Conservation (phyloP, 2,888 invertebrate genomes). For the Dolichomitus sp. region DNA sequence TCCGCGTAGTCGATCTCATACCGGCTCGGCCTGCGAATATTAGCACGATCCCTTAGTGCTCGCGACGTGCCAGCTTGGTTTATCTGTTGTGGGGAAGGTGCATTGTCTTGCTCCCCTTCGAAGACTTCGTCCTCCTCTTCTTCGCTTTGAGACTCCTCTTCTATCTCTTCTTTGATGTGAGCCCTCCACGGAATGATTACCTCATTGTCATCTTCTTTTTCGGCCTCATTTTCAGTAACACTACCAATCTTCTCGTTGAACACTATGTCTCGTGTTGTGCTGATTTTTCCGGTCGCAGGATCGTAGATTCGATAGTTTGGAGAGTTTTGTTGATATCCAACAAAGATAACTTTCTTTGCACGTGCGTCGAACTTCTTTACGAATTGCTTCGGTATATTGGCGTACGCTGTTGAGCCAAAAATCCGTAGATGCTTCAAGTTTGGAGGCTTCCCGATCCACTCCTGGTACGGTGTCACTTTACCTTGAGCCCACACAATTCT, state of each 20-base stretch:
- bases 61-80: too few species aligned
- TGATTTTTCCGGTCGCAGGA: slow-evolving; percentile 1
- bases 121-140: too few species aligned
- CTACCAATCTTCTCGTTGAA: slow-evolving; percentile 11
- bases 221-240: too few species aligned
- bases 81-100: too few species aligned
- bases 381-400: slow-evolving; percentile 60
- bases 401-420: slow-evolving; percentile 64
- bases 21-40: slow-evolving; percentile 4
- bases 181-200: too few species aligned
- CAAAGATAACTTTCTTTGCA: slow-evolving; percentile 65
- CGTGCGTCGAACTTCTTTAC: slow-evolving; percentile 14
- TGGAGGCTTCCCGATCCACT: slow-evolving; percentile 68
- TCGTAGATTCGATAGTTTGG: slow-evolving; percentile 51
- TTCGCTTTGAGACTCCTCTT: too few species aligned
- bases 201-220: too few species aligned
- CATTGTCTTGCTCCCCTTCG: too few species aligned
- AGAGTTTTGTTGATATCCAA: slow-evolving; percentile 46
- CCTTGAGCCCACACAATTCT: too few species aligned
- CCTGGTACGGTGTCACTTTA: slow-evolving; percentile 67
- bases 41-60: too few species aligned
- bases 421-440: slow-evolving; percentile 54
- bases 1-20: slow-evolving; percentile 5
- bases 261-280: slow-evolving; percentile 33
- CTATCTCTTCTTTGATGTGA: too few species aligned